Evolutionary conservation across 2,797 vertebrate genomes (phyloP).

Genomic region (Spea hammondii): DNA sequence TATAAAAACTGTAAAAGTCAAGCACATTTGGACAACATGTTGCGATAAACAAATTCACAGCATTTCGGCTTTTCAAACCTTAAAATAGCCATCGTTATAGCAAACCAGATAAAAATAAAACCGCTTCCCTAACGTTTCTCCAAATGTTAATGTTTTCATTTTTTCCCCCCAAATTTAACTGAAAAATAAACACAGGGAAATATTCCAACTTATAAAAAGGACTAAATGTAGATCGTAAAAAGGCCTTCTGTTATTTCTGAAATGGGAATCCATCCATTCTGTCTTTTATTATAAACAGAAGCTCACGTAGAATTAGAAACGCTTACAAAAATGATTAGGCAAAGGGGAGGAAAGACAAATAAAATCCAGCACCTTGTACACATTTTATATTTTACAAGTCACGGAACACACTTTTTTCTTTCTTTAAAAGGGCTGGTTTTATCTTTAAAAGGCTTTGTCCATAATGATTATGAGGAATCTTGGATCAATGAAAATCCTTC

Average conservation of each 20-base stretch:
- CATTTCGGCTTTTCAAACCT: slow-evolving; percentile 28
- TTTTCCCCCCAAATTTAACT: neutral
- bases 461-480: neutral
- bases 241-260: slow-evolving; percentile 40
- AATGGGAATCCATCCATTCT: slow-evolving; percentile 21
- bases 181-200: slow-evolving; percentile 41
- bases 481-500: neutral
- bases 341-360: slow-evolving; percentile 13
- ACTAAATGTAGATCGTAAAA: slow-evolving; percentile 39
- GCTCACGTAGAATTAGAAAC: slow-evolving; percentile 23
- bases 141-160: slow-evolving; percentile 39
- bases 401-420: neutral
- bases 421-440: neutral
- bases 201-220: slow-evolving; percentile 35
- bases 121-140: slow-evolving; percentile 42
- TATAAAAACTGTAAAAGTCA: slow-evolving; percentile 7
- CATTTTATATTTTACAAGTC: slow-evolving; percentile 7
- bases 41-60: slow-evolving; percentile 37
- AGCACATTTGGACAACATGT: slow-evolving; percentile 32
- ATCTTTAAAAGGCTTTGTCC: neutral
- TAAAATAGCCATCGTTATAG: slow-evolving; percentile 45
- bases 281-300: slow-evolving; percentile 26
- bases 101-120: slow-evolving; percentile 47
- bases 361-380: slow-evolving; percentile 11
- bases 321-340: slow-evolving; percentile 5